A percentile compares a stretch with the other conserved stretches of the same genome.
phyloP scores from a whole-genome alignment of 2,797 vertebrate genomes.

The Pteropus rufus region DNA sequence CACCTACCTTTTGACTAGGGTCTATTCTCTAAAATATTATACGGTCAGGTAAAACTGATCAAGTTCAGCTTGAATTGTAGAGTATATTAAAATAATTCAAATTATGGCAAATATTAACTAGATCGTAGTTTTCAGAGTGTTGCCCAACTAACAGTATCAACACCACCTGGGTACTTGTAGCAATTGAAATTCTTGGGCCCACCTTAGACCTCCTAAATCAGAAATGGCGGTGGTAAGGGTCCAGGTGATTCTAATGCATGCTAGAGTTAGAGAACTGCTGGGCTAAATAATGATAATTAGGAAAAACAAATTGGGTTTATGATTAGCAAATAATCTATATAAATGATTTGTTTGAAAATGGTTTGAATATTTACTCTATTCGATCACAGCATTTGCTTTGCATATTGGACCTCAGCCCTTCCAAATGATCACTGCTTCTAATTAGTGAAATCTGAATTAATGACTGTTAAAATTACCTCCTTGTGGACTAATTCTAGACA shows the following conservation, averaged over 20 bases:
- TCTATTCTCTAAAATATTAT: not conserved
- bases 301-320: not conserved
- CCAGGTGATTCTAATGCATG: not conserved
- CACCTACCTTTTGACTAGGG: not conserved
- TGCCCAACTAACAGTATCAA: not conserved
- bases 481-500: not conserved
- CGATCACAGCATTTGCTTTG: not conserved
- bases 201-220: not conserved
- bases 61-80: not conserved
- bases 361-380: not conserved
- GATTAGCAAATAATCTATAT: not conserved
- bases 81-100: not conserved
- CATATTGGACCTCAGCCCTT: not conserved
- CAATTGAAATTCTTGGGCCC: not conserved
- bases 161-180: not conserved
- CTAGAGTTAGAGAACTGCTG: not conserved
- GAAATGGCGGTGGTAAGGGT: rapidly evolving
- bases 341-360: not conserved
- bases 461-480: not conserved
- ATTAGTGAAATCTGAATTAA: not conserved
- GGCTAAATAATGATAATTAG: not conserved
- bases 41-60: not conserved
- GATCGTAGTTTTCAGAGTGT: not conserved
- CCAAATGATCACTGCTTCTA: not conserved
- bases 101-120: not conserved